Base-by-base conservation (phyloP, 1,140 invertebrate genomes). In the Pentalonia nigronervosa region DNA sequence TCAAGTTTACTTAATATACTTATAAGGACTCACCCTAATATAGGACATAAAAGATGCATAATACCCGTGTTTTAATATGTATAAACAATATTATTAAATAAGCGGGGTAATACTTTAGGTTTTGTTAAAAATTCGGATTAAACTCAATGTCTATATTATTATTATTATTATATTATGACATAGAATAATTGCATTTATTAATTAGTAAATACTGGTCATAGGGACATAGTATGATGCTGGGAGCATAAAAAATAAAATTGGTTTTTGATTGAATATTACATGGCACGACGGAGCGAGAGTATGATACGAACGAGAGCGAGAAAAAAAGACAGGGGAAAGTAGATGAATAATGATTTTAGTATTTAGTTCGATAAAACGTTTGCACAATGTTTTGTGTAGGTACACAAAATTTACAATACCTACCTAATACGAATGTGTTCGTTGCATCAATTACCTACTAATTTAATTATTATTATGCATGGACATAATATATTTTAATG, bases 311-410 rank as follows among this genome's bases (percentile, higher is more conserved):
- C 17, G 60, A 76, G 30, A 76, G n/a, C 60, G 30, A 76, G 60
- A n/a, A 76, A 76, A 60, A 34, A n/a, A 76, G 60, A 53, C 50
- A 53, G 21, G 50, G 50, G 50, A 76, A 76, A 76, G 60, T 76
- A 76, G 30, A 76, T 76, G 60, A 76, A 76, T 76, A 76, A 76
- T 76, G 60, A 76, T 76, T 76, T 76, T n/a, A 76, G 60, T 76
- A 76, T 76, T 76, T 76, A 76, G 60, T 76, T 4, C n/a, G 4
- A 76, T 76, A 76, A 76, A 76, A 76, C n/a, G 60, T 76, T 76
- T 76, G 60, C n/a, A 76, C 30, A 76, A 76, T 76, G 30, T n/a
- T 14, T 67, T 67, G 9, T 30, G 25, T 30, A 30, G 9, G 56
- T 30, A 30, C 60, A 76, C 14, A 14, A 76, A 30, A 76, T 17